Base-by-base conservation (phyloP, 2,888 invertebrate species). In the Scaptomyza tumidula region DNA sequence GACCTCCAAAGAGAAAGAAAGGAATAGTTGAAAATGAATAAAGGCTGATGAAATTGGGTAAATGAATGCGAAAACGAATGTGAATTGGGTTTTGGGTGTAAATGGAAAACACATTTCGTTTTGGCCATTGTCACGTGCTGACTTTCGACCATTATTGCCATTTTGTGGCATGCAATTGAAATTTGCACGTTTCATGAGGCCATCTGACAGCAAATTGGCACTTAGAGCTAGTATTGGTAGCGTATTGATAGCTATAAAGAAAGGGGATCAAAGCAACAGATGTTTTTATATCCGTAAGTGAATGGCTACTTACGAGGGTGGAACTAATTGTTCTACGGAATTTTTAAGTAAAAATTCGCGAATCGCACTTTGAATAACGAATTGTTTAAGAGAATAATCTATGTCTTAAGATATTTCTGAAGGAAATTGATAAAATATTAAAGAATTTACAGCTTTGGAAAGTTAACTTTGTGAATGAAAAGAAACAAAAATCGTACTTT, bases 121-220 rank as follows among this genome's bases (percentile, higher is more conserved):
- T 72, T 33, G 67, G 49, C 69, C 73, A 74, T 80, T 86, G 84
- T 86, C 84, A 85, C 84, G 86, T 86, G 74, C 79, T 83, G 78
- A 68, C 81, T 81, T 78, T 71, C 70, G 16, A 16, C 41, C 41
- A 16, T 41, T 41, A 41, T 41, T 41, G 41, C 56, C 33, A 50
- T 46, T 57, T 39, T 9, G n/a, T 11, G 1, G 11, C 10, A 14
- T 14, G 59, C 70, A 78, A 74, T 71, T 75, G 60, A 59, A 73
- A 58, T 62, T 73, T 45, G 45, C 55, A 70, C 72, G 69, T 66
- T 69, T 53, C 49, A 50, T 39, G 54, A 24, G 48, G 45, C 29
- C 48, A 46, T 43, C n/a, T 24, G 75, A 49, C 60, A 55, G 56
- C 10, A 39, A 64, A 46, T 53, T 48, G 37, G 19, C 50, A 2